Evolutionary conservation across 1,140 invertebrate genomes (phyloP).

Genomic region (Battus philenor): DNA sequence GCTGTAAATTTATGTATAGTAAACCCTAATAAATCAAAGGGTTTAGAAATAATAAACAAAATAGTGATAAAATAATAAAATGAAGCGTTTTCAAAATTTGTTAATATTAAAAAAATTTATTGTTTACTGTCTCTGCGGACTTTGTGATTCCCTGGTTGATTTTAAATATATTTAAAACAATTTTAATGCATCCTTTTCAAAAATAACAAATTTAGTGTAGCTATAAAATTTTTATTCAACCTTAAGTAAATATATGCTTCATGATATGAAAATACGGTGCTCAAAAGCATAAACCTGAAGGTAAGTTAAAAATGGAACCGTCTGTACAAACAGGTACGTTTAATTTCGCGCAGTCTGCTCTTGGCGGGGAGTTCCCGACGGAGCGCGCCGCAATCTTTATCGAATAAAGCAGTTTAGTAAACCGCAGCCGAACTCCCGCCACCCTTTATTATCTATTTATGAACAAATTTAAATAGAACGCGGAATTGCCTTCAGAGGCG

Average conservation of each 20-base stretch:
- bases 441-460: slow-evolving; percentile 57
- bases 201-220: no score
- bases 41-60: no score
- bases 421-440: slow-evolving; percentile 38
- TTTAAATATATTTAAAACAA: not conserved
- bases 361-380: slow-evolving; percentile 31
- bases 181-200: no score
- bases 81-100: not conserved
- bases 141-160: no score
- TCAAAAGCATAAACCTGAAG: slow-evolving; percentile 13
- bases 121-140: no score
- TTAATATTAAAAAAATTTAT: not conserved
- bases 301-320: slow-evolving; percentile 7
- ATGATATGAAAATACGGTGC: no score
- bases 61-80: not conserved
- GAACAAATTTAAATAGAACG: slow-evolving; percentile 42
- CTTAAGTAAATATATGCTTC: no score
- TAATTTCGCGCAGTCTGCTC: slow-evolving; percentile 7
- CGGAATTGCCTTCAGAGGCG: slow-evolving; percentile 13
- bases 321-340: not conserved
- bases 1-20: no score
- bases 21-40: no score
- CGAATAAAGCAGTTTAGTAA: slow-evolving; percentile 63
- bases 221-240: no score
- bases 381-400: slow-evolving; percentile 48